Evolutionary conservation across 2,888 invertebrate species (phyloP).

Genomic region (Cheilosia impressa): DNA sequence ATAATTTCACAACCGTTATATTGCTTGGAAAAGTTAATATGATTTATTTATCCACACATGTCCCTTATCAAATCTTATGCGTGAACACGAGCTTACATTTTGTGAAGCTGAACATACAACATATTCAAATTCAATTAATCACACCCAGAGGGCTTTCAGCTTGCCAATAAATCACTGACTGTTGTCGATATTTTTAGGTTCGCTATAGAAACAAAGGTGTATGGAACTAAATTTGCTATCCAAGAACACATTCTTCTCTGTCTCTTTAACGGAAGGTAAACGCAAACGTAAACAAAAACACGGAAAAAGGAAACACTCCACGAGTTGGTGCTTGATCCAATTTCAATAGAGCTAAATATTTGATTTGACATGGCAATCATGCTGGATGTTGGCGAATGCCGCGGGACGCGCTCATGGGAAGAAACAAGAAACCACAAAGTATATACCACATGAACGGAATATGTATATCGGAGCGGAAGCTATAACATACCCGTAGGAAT

Average conservation of each 20-base stretch:
- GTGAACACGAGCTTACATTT: slow-evolving; percentile 5
- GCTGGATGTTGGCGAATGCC: slow-evolving; percentile 6
- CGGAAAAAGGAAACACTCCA: neutral
- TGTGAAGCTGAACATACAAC: slow-evolving; percentile 10
- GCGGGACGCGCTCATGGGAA: slow-evolving; percentile 15
- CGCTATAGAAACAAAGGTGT: slow-evolving; percentile 10
- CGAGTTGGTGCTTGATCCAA: slow-evolving; percentile 21
- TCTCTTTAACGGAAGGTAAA: neutral
- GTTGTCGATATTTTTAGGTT: slow-evolving; percentile 41
- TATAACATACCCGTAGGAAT: slow-evolving; percentile 45
- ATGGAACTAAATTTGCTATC: slow-evolving; percentile 2
- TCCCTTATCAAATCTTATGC: slow-evolving; percentile 13
- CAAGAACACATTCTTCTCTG: neutral
- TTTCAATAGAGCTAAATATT: slow-evolving; percentile 53
- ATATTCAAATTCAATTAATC: slow-evolving; percentile 61
- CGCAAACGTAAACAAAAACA: slow-evolving; percentile 4
- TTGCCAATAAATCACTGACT: slow-evolving; percentile 50
- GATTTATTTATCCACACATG: slow-evolving; percentile 1
- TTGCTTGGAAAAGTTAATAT: neutral
- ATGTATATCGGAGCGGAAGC: slow-evolving; percentile 24
- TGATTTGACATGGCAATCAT: slow-evolving; percentile 52
- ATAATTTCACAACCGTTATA: neutral
- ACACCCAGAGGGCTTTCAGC: slow-evolving; percentile 10
- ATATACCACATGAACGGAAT: slow-evolving; percentile 5
- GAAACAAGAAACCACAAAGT: slow-evolving; percentile 27